These are phyloP conservation scores for Danaus plexippus DNA, from an alignment of 1,140 invertebrate genomes.

Conservation along the genomic window DNA sequence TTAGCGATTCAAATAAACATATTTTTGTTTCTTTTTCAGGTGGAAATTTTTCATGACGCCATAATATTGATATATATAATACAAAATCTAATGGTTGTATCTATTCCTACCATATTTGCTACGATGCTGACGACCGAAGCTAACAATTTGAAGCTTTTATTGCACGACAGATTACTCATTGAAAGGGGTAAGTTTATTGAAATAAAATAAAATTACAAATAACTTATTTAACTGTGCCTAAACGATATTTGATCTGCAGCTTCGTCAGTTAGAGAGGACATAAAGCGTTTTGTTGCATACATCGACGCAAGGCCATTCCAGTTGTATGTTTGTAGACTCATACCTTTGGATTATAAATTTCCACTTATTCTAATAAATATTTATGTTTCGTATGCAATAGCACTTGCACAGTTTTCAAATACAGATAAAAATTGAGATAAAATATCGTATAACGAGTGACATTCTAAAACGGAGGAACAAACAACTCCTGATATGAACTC, in stretches of 20 bases:
- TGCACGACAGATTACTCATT: conserved; percentile 7
- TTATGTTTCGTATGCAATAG: conserved; percentile 21
- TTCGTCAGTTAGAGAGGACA: neutral
- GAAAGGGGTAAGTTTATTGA: conserved; percentile 7
- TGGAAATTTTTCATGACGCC: neutral
- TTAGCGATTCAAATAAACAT: too few relatives aligned
- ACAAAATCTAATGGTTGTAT: conserved; percentile 5
- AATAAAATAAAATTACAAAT: too few relatives aligned
- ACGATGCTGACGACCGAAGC: neutral
- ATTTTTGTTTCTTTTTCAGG: conserved; percentile 2
- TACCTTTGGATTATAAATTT: conserved; percentile 16
- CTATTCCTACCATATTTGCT: conserved; percentile 3
- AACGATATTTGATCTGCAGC: neutral
- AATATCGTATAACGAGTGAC: neutral
- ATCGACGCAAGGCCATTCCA: conserved; percentile 15
- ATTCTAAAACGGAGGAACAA: too few relatives aligned
- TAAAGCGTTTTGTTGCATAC: conserved; percentile 10
- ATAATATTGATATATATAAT: neutral
- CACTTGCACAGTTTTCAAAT: conserved; percentile 14
- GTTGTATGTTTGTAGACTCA: conserved; percentile 13
- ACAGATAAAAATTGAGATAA: conserved; percentile 1
- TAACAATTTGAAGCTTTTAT: conserved; percentile 4
- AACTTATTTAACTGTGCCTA: too few relatives aligned
- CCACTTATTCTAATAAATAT: conserved; percentile 18
- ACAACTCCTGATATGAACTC: too few relatives aligned